phyloP scores from a whole-genome alignment of 2,888 invertebrate genomes.

The Leptinotarsa haldemani region DNA sequence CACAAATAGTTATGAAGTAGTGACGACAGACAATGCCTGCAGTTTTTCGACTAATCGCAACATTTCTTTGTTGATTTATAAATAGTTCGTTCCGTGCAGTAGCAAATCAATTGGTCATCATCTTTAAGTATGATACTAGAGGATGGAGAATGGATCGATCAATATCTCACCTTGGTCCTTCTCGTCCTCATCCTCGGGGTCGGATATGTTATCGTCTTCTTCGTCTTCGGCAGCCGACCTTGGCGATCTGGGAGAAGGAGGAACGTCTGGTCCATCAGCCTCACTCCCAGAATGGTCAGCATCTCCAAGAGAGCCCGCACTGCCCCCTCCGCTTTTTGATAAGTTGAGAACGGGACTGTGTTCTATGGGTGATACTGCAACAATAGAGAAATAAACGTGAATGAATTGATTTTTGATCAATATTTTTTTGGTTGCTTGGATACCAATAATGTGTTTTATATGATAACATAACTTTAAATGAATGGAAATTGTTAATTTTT shows the following conservation, averaged over 20 bases:
- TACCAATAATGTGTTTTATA: too few species aligned
- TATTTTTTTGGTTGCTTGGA: too few species aligned
- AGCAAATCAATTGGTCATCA: too few species aligned
- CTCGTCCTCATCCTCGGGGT: slow-evolving; percentile 87
- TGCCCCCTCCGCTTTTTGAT: slow-evolving; percentile 88
- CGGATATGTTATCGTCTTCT: slow-evolving; percentile 89
- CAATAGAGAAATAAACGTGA: slow-evolving; percentile 38
- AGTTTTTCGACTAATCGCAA: too few species aligned
- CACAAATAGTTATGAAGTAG: too few species aligned
- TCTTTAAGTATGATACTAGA: neutral
- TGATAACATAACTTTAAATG: too few species aligned
- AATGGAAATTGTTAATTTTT: too few species aligned
- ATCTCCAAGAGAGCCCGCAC: slow-evolving; percentile 73
- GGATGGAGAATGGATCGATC: neutral
- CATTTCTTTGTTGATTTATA: too few species aligned
- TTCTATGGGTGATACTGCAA: slow-evolving; percentile 81
- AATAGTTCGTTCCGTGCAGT: too few species aligned
- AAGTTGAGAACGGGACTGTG: slow-evolving; percentile 93
- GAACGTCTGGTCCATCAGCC: slow-evolving; percentile 72
- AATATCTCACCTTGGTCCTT: slow-evolving; percentile 79
- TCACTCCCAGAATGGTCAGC: slow-evolving; percentile 75
- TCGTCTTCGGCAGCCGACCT: slow-evolving; percentile 80
- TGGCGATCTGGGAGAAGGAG: slow-evolving; percentile 71
- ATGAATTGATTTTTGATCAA: neutral
- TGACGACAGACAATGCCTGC: too few species aligned